Evolutionary conservation across 2,797 vertebrate genomes (phyloP).

Genomic region (Poeciliopsis presidionis): DNA sequence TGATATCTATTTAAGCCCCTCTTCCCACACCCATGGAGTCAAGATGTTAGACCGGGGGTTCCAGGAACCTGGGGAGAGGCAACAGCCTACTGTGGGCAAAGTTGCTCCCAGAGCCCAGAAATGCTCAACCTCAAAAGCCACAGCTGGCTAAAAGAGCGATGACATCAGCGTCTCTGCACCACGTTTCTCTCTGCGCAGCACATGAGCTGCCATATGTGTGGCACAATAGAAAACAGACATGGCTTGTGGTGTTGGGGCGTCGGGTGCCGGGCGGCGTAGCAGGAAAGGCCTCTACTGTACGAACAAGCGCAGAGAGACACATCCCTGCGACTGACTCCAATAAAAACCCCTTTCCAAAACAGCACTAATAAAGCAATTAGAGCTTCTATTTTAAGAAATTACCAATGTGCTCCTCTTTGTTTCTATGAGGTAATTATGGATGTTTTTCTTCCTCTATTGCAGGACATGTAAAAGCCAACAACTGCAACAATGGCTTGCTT

Average conservation of each 20-base stretch:
- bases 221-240: constrained; percentile 63
- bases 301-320: constrained; percentile 20
- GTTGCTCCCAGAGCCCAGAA: constrained; percentile 43
- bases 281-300: not conserved
- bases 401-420: constrained; percentile 4
- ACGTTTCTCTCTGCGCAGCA: constrained; percentile 54
- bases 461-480: constrained; percentile 50
- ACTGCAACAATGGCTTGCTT: constrained; percentile 65
- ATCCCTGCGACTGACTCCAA: constrained; percentile 44
- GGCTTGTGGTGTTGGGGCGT: not conserved
- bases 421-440: constrained; percentile 52
- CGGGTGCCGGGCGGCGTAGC: constrained; percentile 8
- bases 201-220: constrained; percentile 57
- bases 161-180: constrained; percentile 69
- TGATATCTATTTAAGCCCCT: constrained; percentile 12
- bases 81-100: constrained; percentile 44
- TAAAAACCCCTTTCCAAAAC: constrained; percentile 32
- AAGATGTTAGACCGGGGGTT: constrained; percentile 41
- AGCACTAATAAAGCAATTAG: constrained; percentile 32
- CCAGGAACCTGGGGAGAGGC: constrained; percentile 26
- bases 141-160: constrained; percentile 56
- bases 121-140: constrained; percentile 57
- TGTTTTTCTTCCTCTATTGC: constrained; percentile 49
- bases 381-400: constrained; percentile 23
- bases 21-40: constrained; percentile 27